A percentile compares a stretch with the other conserved stretches of the same genome.
These are phyloP conservation scores for Propithecus deckenii DNA, from an alignment of 2,797 vertebrate genomes.

Conservation along the genomic window DNA sequence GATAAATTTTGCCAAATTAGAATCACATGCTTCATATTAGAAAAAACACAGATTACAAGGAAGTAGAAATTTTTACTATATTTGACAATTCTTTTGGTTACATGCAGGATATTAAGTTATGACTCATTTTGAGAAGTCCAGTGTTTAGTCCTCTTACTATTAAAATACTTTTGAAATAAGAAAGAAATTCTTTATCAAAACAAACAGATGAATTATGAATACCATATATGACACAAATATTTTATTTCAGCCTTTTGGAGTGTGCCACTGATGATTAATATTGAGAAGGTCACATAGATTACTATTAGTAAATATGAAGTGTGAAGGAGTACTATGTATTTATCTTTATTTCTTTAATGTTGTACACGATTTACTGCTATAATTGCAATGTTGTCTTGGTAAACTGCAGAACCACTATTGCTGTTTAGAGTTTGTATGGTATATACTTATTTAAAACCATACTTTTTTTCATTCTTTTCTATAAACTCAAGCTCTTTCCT, in stretches of 20 bases:
- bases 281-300: background rate
- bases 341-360: background rate
- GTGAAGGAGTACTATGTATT: background rate
- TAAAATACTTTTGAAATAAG: slow-evolving; percentile 60
- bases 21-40: slow-evolving; percentile 57
- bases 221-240: background rate
- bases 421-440: background rate
- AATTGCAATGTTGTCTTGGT: background rate
- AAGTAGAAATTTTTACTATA: slow-evolving; percentile 57
- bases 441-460: background rate
- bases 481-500: background rate
- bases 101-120: slow-evolving; percentile 56
- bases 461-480: slow-evolving; percentile 34
- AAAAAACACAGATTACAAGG: slow-evolving; percentile 42
- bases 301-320: background rate
- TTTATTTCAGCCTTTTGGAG: slow-evolving; percentile 45
- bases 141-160: slow-evolving; percentile 53
- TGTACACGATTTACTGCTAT: background rate
- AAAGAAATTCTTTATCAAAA: slow-evolving; percentile 47
- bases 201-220: slow-evolving; percentile 47
- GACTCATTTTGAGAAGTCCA: slow-evolving; percentile 54
- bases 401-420: background rate
- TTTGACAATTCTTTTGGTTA: slow-evolving; percentile 50
- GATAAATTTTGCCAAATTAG: slow-evolving; percentile 50
- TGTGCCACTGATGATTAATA: slow-evolving; percentile 50